These are phyloP conservation scores for Linurgus olivaceus DNA, from an alignment of 2,797 vertebrate species.

Conservation along the genomic window DNA sequence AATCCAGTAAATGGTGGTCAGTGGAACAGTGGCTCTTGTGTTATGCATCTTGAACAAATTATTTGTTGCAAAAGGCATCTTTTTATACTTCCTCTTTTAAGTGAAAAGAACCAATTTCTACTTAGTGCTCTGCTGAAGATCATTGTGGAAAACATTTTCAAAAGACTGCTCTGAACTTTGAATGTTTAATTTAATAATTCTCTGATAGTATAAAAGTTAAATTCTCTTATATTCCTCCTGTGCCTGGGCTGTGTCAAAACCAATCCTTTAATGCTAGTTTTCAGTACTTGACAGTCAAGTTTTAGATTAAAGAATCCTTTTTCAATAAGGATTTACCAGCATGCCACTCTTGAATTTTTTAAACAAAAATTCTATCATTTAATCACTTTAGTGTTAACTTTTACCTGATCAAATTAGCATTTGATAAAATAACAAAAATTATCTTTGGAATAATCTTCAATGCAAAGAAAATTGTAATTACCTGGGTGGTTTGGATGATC, in stretches of 20 bases:
- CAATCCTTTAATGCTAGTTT: background rate
- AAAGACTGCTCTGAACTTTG: background rate
- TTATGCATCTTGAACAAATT: slow-evolving; percentile 6
- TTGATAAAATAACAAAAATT: slow-evolving; percentile 39
- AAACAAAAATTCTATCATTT: background rate
- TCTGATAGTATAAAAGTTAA: background rate
- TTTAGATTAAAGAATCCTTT: slow-evolving; percentile 9
- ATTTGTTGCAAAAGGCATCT: background rate
- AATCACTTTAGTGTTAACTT: background rate
- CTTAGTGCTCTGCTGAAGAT: background rate
- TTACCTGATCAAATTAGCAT: slow-evolving; percentile 57
- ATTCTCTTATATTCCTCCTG: background rate
- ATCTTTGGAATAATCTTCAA: slow-evolving; percentile 13
- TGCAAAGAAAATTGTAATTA: slow-evolving; percentile 44
- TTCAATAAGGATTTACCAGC: slow-evolving; percentile 22
- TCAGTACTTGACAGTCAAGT: background rate
- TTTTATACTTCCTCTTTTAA: background rate
- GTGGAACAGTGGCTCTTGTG: background rate
- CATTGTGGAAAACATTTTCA: background rate
- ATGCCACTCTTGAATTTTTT: slow-evolving; percentile 26
- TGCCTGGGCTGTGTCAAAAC: background rate
- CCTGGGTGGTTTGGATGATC: slow-evolving; percentile 23
- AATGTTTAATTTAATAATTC: slow-evolving; percentile 30
- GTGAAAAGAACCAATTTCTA: background rate
- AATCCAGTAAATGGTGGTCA: background rate